Base-by-base conservation (phyloP, 1,140 invertebrate species). In the Heliconius hermathena region DNA sequence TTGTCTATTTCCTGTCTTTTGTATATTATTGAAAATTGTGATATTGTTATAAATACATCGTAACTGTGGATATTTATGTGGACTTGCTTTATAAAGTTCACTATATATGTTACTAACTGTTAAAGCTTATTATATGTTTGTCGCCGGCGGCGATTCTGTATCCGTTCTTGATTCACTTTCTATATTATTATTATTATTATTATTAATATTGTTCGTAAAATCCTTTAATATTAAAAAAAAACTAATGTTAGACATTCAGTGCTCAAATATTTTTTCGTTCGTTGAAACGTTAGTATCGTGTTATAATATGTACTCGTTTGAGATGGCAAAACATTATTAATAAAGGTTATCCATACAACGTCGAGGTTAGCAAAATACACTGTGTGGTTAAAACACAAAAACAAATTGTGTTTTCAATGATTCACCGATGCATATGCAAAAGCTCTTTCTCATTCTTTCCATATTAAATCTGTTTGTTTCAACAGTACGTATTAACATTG, bases 21-120 rank as follows among this genome's bases (percentile, higher is more conserved):
- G 91, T 93, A 92, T 93, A 92, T 93, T 94, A 94, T 93, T 93
- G 88, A 94, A 94, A 94, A 94, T 90, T 94, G 93, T 94, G 93
- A 94, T 94, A 94, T 94, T 93, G 91, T 94, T 93, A 92, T 91
- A 52, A 89, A 91, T 88, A 90, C 87, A 88, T 87, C 85, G 84
- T 91, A 89, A 90, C 81, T 86, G 83, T 90, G 85, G 83, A 86
- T 92, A 92, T 90, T 87, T 90, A 86, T 89, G 85, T 90, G 88
- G 86, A 83, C 83, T 85, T 88, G 82, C 84, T 88, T 90, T 84
- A 86, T 87, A 85, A 82, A 81, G 83, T 89, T 88, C 87, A 52
- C 18, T 18, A 82, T 87, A 83, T 82, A 73, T 88, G 86, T 91
- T 52, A 46, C 41, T 90, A 82, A 87, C 83, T 88, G 89, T 91